These are phyloP conservation scores for Anolis apletophallus DNA, from an alignment of 2,797 vertebrate species.

Conservation along the genomic window DNA sequence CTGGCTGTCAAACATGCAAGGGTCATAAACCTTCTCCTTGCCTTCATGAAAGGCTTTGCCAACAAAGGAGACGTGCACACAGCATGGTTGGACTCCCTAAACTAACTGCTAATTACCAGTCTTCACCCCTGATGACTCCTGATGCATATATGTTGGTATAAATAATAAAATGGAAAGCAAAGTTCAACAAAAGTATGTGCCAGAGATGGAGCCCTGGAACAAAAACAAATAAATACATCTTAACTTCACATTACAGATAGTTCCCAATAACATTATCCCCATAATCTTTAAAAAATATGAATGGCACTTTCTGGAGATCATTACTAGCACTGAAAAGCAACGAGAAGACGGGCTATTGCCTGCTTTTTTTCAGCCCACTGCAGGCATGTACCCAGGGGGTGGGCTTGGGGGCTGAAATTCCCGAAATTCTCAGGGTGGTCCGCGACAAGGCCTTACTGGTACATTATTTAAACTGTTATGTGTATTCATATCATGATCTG, in stretches of 20 bases:
- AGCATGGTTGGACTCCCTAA: conserved; percentile 48
- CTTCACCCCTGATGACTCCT: conserved; percentile 32
- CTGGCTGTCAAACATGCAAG: conserved; percentile 41
- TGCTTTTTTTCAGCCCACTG: no score
- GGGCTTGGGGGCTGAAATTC: no score
- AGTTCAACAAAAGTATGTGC: background rate
- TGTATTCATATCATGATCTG: no score
- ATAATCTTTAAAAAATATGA: background rate
- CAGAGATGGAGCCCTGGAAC: background rate
- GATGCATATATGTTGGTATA: background rate
- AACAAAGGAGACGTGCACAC: conserved; percentile 58
- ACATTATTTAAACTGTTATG: no score
- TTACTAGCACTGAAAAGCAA: background rate
- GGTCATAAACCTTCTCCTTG: conserved; percentile 49
- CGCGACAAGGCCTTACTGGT: no score
- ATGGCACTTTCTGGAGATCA: background rate
- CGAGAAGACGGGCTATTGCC: background rate
- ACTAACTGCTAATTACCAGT: background rate
- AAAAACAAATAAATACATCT: background rate
- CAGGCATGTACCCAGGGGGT: no score
- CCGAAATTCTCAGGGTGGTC: no score
- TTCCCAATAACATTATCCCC: background rate
- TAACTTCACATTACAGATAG: background rate
- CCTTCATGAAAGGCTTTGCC: conserved; percentile 45
- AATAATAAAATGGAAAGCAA: conserved; percentile 18